Percentiles rank a stretch among this genome's conserved stretches.
These are phyloP conservation scores for Oreochromis tanganicae DNA, from an alignment of 2,113 vertebrate genomes.

Conservation along the genomic window DNA sequence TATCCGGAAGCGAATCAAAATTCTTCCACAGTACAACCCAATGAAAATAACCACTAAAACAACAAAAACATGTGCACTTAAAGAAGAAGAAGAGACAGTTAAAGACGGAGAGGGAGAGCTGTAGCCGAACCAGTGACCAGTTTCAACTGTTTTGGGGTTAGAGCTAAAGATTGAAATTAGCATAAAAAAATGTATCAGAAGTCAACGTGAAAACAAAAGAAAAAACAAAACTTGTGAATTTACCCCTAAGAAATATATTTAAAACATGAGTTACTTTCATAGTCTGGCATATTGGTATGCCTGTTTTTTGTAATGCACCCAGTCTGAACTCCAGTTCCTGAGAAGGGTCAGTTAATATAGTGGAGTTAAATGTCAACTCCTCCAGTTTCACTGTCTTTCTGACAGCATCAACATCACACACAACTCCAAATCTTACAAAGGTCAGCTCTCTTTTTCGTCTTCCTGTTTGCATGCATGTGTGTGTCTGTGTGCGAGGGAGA, in stretches of 20 bases:
- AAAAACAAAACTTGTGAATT: neutral
- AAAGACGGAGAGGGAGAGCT: neutral
- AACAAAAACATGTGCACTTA: neutral
- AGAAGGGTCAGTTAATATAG: slow-evolving; percentile 45
- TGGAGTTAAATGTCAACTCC: slow-evolving; percentile 43
- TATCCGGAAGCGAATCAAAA: neutral
- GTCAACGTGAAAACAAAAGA: neutral
- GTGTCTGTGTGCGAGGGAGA: neutral
- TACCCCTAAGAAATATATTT: neutral
- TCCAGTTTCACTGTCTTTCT: slow-evolving; percentile 36
- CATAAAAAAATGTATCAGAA: neutral
- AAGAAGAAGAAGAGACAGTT: neutral
- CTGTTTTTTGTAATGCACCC: neutral
- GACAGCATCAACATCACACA: slow-evolving; percentile 40
- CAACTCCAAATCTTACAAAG: slow-evolving; percentile 38
- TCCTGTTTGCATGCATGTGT: neutral
- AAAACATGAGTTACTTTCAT: neutral
- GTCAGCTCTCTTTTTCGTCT: slow-evolving; percentile 14
- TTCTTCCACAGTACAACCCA: neutral
- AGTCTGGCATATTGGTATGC: neutral
- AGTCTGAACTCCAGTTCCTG: neutral
- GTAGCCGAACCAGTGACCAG: neutral
- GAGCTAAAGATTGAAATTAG: neutral
- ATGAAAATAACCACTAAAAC: neutral
- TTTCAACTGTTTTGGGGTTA: neutral